Conservation (phyloP, 2,113 vertebrate genomes). For the Corythaeola cristata region DNA sequence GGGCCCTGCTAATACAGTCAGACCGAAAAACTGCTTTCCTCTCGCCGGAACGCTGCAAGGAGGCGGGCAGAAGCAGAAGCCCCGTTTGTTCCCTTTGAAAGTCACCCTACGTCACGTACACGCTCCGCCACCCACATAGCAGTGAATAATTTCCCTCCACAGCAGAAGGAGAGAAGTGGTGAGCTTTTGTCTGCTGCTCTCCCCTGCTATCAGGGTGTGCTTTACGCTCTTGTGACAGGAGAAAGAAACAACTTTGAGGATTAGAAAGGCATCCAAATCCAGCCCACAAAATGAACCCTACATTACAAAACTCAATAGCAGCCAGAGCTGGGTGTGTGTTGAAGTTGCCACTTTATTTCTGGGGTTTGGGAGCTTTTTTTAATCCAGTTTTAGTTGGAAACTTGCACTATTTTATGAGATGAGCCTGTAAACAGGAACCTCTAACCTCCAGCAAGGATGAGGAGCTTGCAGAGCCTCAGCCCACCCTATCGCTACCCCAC, state of each 20-base stretch:
- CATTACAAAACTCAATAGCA: background rate
- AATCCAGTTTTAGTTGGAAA: background rate
- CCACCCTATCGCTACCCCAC: fast-evolving
- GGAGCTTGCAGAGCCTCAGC: background rate
- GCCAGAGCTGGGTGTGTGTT: background rate
- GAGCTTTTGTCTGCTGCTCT: background rate
- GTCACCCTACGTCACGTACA: background rate
- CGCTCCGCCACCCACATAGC: background rate
- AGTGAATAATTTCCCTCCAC: background rate
- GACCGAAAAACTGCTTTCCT: background rate
- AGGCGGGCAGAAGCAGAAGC: background rate
- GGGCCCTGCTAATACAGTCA: background rate
- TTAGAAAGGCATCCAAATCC: background rate
- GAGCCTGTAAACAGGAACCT: background rate
- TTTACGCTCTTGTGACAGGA: background rate
- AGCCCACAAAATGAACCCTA: background rate
- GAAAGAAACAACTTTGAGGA: background rate
- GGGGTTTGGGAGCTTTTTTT: background rate
- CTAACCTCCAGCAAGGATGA: background rate
- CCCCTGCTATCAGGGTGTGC: background rate
- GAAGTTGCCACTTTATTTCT: background rate
- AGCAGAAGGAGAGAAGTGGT: background rate
- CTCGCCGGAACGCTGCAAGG: background rate
- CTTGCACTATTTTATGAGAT: background rate
- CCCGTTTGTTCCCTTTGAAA: background rate